Evolutionary conservation across 2,888 invertebrate genomes (phyloP).

Genomic region (Himalopsyche tibetana): DNA sequence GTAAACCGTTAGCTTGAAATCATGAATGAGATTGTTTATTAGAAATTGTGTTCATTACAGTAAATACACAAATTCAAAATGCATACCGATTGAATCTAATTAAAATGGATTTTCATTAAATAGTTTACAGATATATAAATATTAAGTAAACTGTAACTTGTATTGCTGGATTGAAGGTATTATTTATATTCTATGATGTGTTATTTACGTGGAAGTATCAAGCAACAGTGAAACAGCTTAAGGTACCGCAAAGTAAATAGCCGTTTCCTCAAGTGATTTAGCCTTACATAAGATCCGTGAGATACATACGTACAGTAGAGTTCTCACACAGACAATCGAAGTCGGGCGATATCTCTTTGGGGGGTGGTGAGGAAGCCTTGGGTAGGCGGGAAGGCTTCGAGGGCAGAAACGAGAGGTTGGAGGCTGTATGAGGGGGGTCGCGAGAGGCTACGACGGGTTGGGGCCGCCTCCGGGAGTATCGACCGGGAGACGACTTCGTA

Average conservation of each 20-base stretch:
- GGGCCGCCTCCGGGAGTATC: conserved; percentile 74
- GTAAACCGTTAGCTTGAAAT: no score
- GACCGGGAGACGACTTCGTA: conserved; percentile 69
- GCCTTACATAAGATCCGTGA: conserved; percentile 48
- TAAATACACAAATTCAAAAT: no score
- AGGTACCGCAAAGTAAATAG: conserved; percentile 31
- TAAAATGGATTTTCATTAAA: no score
- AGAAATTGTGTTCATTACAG: no score
- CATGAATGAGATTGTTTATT: no score
- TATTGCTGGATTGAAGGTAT: no score
- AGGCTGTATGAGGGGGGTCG: conserved; percentile 57
- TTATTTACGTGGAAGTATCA: not conserved
- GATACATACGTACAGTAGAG: conserved; percentile 43
- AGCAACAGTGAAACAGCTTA: not conserved
- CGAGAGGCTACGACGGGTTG: conserved; percentile 59
- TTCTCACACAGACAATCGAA: conserved; percentile 76
- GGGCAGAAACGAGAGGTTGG: conserved; percentile 62
- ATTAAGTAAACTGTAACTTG: no score
- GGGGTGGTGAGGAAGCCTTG: conserved; percentile 52
- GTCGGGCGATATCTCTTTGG: conserved; percentile 70
- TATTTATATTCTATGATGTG: not conserved
- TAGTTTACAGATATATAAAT: no score
- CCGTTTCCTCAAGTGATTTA: conserved; percentile 26
- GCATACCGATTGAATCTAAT: no score
- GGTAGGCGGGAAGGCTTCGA: conserved; percentile 48